Base-by-base conservation (phyloP, 2,113 vertebrate species). In the Neolamprologus tretocephalus region DNA sequence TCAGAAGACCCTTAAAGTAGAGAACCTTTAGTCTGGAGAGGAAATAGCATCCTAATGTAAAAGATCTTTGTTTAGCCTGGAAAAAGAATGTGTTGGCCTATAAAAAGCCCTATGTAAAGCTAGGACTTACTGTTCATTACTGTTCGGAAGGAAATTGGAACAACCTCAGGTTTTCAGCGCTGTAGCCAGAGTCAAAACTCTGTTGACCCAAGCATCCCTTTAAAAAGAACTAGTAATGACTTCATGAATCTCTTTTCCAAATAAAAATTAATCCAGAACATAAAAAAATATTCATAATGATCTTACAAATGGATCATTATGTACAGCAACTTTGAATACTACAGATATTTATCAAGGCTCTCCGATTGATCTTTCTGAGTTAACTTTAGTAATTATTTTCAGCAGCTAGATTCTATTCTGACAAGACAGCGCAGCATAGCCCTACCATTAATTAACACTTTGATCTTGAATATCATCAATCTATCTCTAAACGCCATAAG, bases 401-500 rank as follows among this genome's bases (percentile, higher is more conserved):
- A 40, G n/a, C 11, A 68, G 8, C 35, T 40, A 68, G 63, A 68
- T 68, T 40, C 35, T 40, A 40, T 68, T 68, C 63, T 23, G 33
- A 23, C 63, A 14, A 23, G 63, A 40, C 35, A 0, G 35, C 2
- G 3, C n/a, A 40, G n/a, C 11, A 0, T 21, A 23, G 19, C 35
- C n/a, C 63, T 40, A 68, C 35, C 12, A 23, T 21, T 68, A 68
- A 68, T 23, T 23, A 14, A 68, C n/a, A 40, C 35, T 68, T 66
- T 37, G 33, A 37, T 37, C 19, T 13, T 68, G 19, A 37, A 37
- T 68, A 68, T 37, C 19, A 37, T 68, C 19, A 37, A 37, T 21
- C 33, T 68, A 68, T 68, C 35, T 68, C 35, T 68, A 23, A n/a
- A 68, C 11, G 61, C 61, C 61, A 21, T 13, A 37, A 21, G 35